Evolutionary conservation across 2,113 vertebrate genomes (phyloP).

Genomic region (western clawed frog (Xenopus tropicalis)): DNA sequence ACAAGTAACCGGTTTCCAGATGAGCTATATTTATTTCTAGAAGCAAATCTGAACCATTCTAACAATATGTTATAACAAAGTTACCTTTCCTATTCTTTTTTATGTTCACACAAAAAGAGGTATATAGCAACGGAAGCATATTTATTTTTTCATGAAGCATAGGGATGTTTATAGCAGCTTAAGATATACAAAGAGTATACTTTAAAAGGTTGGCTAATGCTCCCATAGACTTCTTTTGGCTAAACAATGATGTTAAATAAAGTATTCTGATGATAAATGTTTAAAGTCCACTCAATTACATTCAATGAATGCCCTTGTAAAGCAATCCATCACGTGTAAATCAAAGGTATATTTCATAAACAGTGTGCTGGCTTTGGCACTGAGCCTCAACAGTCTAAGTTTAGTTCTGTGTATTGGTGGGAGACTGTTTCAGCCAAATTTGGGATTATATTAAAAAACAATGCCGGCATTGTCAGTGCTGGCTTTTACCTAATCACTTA

Average conservation of each 20-base stretch:
- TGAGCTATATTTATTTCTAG: no score
- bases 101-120: no score
- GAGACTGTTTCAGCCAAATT: constrained; percentile 15
- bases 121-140: no score
- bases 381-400: constrained; percentile 12
- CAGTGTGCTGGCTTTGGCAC: constrained; percentile 24
- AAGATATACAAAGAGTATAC: neutral
- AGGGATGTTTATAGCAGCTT: neutral
- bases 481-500: constrained; percentile 12
- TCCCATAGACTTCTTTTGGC: constrained; percentile 10
- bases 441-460: constrained; percentile 27
- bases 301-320: constrained; percentile 37
- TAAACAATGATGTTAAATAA: constrained; percentile 41
- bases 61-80: no score
- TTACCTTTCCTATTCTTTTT: no score
- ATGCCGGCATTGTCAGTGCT: neutral
- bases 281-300: constrained; percentile 39
- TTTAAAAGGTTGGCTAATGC: constrained; percentile 23
- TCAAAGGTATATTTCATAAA: constrained; percentile 37
- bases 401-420: constrained; percentile 19
- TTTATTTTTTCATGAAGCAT: neutral
- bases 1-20: no score
- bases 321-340: constrained; percentile 34
- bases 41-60: no score
- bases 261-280: constrained; percentile 33